These are phyloP conservation scores for Pogonognathellus flavescens DNA, from an alignment of 1,140 invertebrate species.

Conservation along the genomic window DNA sequence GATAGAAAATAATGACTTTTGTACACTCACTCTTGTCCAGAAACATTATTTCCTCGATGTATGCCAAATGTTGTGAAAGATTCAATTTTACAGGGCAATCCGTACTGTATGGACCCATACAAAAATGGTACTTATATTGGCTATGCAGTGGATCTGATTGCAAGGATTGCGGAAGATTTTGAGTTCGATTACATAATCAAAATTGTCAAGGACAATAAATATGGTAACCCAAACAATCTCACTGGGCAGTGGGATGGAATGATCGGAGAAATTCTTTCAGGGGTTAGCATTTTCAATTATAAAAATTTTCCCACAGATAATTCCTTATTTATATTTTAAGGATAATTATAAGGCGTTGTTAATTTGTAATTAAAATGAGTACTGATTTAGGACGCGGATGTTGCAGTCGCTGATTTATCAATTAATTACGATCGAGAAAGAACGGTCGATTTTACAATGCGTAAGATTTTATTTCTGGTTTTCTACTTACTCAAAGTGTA, in stretches of 20 bases:
- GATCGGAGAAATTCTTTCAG: slow-evolving; percentile 73
- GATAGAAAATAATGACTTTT: neutral
- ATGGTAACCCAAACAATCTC: slow-evolving; percentile 71
- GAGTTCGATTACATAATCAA: slow-evolving; percentile 72
- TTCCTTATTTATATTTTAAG: no score
- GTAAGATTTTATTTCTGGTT: slow-evolving; percentile 69
- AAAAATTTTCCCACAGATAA: no score
- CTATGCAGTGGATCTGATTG: slow-evolving; percentile 69
- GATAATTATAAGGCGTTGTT: neutral
- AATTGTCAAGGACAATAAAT: slow-evolving; percentile 68
- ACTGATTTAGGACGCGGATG: slow-evolving; percentile 72
- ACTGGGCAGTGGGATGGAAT: slow-evolving; percentile 75
- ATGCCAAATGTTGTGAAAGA: no score
- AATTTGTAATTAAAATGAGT: neutral
- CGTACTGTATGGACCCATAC: slow-evolving; percentile 88
- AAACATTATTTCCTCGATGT: neutral
- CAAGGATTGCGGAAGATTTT: slow-evolving; percentile 68
- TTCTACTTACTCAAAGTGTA: no score
- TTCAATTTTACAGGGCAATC: slow-evolving; percentile 80
- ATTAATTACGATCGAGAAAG: slow-evolving; percentile 71
- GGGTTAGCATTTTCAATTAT: slow-evolving; percentile 66
- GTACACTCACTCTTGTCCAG: neutral
- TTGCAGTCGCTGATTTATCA: slow-evolving; percentile 73
- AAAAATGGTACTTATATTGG: slow-evolving; percentile 69
- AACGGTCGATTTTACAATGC: slow-evolving; percentile 71